Percentiles rank a stretch among this genome's conserved stretches.
Evolutionary conservation across 1,140 invertebrate species (phyloP).

Genomic region (Sitodiplosis mosellana): DNA sequence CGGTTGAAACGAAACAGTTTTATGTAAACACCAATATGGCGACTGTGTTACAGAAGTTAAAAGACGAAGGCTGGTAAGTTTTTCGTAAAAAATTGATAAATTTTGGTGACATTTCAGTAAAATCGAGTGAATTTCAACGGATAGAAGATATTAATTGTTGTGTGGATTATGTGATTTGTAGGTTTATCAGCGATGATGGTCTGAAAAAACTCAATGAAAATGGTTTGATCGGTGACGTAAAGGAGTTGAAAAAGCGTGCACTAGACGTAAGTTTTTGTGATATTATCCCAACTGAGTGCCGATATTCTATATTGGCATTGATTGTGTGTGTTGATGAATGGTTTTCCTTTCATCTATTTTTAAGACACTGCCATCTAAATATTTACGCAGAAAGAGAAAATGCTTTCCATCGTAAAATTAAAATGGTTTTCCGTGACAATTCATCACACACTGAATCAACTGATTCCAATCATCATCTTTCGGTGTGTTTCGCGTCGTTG

Average conservation of each 20-base stretch:
- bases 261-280: slow-evolving; percentile 66
- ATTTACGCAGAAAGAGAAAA: too few relatives aligned
- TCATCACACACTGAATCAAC: too few relatives aligned
- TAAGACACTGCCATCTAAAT: too few relatives aligned
- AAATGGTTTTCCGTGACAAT: too few relatives aligned
- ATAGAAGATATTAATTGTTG: slow-evolving; percentile 11
- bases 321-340: slow-evolving; percentile 1
- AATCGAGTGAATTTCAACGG: slow-evolving; percentile 7
- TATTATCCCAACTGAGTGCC: too few relatives aligned
- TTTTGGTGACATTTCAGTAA: slow-evolving; percentile 9
- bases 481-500: too few relatives aligned
- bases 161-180: slow-evolving; percentile 27
- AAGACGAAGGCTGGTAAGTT: slow-evolving; percentile 38
- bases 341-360: too few relatives aligned
- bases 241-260: slow-evolving; percentile 42
- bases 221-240: slow-evolving; percentile 38
- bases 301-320: too few relatives aligned
- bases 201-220: slow-evolving; percentile 42
- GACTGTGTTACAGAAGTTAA: slow-evolving; percentile 22
- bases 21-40: too few relatives aligned
- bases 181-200: slow-evolving; percentile 49
- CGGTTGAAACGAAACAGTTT: too few relatives aligned
- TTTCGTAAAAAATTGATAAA: slow-evolving; percentile 6
- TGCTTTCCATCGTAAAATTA: too few relatives aligned
- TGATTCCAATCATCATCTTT: too few relatives aligned